A percentile compares a stretch with the other conserved stretches of the same genome.
These are phyloP conservation scores for Teleogryllus occipitalis DNA, from an alignment of 1,140 invertebrate genomes.

Conservation along the genomic window DNA sequence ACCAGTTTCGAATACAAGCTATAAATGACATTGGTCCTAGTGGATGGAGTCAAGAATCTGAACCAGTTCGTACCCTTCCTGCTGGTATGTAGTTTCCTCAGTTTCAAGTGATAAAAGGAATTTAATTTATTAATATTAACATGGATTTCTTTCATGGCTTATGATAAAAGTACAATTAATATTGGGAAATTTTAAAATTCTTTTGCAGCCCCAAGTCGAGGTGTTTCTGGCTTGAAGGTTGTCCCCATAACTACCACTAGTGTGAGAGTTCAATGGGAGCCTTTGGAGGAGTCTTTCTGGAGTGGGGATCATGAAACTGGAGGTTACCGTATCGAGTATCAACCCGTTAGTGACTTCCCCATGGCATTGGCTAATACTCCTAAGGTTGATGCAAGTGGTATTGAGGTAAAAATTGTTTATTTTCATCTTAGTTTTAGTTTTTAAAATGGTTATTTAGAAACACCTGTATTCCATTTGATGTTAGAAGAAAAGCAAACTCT, in stretches of 20 bases:
- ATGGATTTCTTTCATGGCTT: too few relatives aligned
- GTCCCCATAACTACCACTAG: conserved; percentile 87
- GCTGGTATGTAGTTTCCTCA: conserved; percentile 45
- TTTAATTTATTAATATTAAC: too few relatives aligned
- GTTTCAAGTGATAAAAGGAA: too few relatives aligned
- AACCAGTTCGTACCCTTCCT: conserved; percentile 77
- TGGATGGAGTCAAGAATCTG: conserved; percentile 81
- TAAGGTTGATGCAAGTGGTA: conserved; percentile 72
- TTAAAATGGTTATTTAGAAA: not conserved
- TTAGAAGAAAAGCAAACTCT: too few relatives aligned
- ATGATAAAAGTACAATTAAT: not conserved
- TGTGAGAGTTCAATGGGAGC: conserved; percentile 76
- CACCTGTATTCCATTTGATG: not conserved
- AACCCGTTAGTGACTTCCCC: conserved; percentile 79
- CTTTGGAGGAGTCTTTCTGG: conserved; percentile 69
- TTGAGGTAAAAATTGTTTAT: conserved; percentile 46
- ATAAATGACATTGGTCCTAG: conserved; percentile 94
- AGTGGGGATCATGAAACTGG: conserved; percentile 80
- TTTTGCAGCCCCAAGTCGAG: conserved; percentile 68
- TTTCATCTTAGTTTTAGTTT: conserved; percentile 12
- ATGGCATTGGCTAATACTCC: conserved; percentile 67
- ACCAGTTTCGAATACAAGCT: conserved; percentile 89
- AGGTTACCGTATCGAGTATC: conserved; percentile 81
- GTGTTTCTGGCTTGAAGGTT: conserved; percentile 73
- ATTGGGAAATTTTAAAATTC: conserved; percentile 11